Evolutionary conservation across 2,797 vertebrate genomes (phyloP).

Genomic region (Leptodactylus fallax): DNA sequence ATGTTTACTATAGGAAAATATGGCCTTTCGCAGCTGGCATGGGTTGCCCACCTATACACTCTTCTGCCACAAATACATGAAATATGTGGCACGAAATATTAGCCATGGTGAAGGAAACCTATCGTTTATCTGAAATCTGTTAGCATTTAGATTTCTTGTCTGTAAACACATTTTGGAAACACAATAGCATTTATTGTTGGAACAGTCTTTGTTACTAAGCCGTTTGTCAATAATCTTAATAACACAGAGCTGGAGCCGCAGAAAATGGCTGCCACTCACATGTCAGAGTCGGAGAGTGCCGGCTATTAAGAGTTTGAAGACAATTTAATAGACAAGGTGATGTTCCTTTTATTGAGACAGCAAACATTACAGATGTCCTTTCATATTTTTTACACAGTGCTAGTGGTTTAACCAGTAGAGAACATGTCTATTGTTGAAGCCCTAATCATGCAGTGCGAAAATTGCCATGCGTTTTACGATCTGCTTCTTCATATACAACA

Average conservation of each 20-base stretch:
- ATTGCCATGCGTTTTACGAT: conserved; percentile 23
- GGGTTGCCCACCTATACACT: conserved; percentile 69
- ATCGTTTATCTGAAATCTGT: conserved; percentile 54
- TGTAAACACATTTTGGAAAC: conserved; percentile 35
- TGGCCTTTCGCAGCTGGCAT: conserved; percentile 73
- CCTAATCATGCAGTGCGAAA: conserved; percentile 39
- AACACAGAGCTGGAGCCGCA: conserved; percentile 35
- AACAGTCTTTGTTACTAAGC: conserved; percentile 58
- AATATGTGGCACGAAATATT: conserved; percentile 65
- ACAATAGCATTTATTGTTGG: conserved; percentile 51
- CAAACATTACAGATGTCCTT: conserved; percentile 50
- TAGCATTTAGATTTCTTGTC: conserved; percentile 58
- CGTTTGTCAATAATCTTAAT: conserved; percentile 61
- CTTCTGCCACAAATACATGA: conserved; percentile 60
- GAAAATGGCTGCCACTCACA: conserved; percentile 56
- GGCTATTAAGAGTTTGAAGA: conserved; percentile 48
- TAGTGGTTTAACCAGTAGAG: conserved; percentile 4
- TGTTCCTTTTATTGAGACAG: conserved; percentile 47
- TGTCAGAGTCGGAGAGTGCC: conserved; percentile 47
- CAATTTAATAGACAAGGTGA: conserved; percentile 59
- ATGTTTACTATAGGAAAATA: conserved; percentile 76
- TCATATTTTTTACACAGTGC: conserved; percentile 36
- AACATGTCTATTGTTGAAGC: conserved; percentile 32
- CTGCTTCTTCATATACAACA: conserved; percentile 6
- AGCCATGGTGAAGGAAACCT: conserved; percentile 37